Evolutionary conservation across 2,113 vertebrate species (phyloP).

Genomic region (Illadopsis cleaveri): DNA sequence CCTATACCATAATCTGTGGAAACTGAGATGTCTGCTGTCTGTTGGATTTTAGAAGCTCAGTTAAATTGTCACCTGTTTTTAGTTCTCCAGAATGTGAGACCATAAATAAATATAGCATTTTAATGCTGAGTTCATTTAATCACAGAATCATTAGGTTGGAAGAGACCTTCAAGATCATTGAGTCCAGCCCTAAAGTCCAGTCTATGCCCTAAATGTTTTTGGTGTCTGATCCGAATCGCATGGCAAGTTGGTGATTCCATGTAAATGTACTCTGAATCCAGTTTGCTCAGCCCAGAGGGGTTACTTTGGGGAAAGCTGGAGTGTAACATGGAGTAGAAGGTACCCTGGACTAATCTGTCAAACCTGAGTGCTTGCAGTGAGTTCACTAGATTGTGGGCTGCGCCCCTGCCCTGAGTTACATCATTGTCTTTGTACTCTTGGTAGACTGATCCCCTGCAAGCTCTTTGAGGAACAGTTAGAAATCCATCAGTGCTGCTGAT

Average conservation of each 20-base stretch:
- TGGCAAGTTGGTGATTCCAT: rapidly evolving
- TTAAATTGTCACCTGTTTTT: not conserved
- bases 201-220: not conserved
- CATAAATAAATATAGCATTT: not conserved
- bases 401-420: not conserved
- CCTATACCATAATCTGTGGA: not conserved
- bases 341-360: not conserved
- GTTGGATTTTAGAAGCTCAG: not conserved
- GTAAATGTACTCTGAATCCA: not conserved
- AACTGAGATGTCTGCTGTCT: not conserved
- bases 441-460: not conserved
- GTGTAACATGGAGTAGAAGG: not conserved
- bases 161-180: not conserved
- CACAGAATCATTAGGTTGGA: not conserved
- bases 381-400: not conserved
- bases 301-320: not conserved
- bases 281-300: not conserved
- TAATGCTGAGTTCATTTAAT: not conserved
- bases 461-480: not conserved
- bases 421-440: not conserved
- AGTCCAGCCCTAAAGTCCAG: too few relatives aligned
- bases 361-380: not conserved
- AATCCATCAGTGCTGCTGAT: not conserved
- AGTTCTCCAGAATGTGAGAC: not conserved
- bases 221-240: not conserved